Base-by-base conservation (phyloP, 2,888 invertebrate genomes). In the Idaea aversata region DNA sequence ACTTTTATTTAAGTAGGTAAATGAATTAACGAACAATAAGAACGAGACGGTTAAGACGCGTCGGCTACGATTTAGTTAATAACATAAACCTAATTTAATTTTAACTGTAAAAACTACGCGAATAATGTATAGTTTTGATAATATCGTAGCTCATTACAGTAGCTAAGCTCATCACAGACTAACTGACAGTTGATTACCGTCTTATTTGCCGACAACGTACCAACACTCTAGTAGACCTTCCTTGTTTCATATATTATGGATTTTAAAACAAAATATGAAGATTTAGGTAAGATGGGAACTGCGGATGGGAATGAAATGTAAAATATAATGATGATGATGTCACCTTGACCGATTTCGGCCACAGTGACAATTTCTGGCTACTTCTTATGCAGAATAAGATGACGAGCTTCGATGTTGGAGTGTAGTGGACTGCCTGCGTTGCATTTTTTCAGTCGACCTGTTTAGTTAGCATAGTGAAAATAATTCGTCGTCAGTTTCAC, bases 131-230 rank as follows among this genome's bases (percentile, higher is more conserved):
- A 34, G 10, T 15, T 47, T 65, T 15, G 70, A 74, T 68, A 70
- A 67, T 69, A 72, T 68, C 72, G 72, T 73, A 69, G 72, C 73
- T 67, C 64, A 66, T 62, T 63, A 66, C 67, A 67, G 67, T 73
- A 73, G 74, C 76, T 77, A 76, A 73, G 68, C 68, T 76, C 70
- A 64, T 47, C 47, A 47, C 10, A 10, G 47, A 47, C 47, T 47
- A 47, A 47, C 47, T 47, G 47, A 47, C 47, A 6, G 47, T 47
- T 47, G 47, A 47, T 47, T 47, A 47, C 47, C 13, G 47, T 10
- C 47, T 47, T 47, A 47, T 47, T 47, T 47, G 47, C 47, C 47
- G 47, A 47, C 47, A 47, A 47, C 47, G 47, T 47, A 47, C 47
- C 47, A 47, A 47, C 47, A 47, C 47, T 47, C 47, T 47, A 47